phyloP scores from a whole-genome alignment of 2,113 vertebrate genomes.

The Acanthochromis polyacanthus region DNA sequence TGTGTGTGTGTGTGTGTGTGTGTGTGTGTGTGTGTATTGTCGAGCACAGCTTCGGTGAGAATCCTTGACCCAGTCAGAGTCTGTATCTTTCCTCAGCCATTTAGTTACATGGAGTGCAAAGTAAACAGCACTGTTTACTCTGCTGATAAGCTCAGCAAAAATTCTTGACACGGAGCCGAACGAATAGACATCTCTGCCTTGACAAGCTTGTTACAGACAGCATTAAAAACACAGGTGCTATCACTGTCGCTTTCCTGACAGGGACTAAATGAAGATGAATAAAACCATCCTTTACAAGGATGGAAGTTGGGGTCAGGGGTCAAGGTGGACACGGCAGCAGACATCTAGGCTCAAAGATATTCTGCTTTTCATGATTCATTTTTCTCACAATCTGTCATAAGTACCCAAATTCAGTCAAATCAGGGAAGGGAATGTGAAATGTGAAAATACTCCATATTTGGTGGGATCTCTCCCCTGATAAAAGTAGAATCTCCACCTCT shows the following conservation, averaged over 20 bases:
- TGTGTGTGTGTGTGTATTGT: too few species aligned
- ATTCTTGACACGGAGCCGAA: slow-evolving; percentile 22
- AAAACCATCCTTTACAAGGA: slow-evolving; percentile 3
- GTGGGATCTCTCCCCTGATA: neutral
- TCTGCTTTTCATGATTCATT: neutral
- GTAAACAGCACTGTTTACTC: slow-evolving; percentile 55
- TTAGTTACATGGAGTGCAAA: slow-evolving; percentile 19
- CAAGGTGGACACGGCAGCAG: neutral
- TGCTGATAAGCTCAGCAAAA: slow-evolving; percentile 45
- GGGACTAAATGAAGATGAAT: slow-evolving; percentile 17
- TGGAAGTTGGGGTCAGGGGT: slow-evolving; percentile 16
- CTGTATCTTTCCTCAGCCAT: neutral
- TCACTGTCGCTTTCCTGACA: neutral
- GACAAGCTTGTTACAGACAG: neutral
- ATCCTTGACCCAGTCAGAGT: slow-evolving; percentile 16
- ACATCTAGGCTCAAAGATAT: neutral
- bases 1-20: too few species aligned
- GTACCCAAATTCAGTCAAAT: neutral
- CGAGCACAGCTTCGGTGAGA: neutral
- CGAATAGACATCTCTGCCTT: slow-evolving; percentile 6
- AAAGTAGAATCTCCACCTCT: neutral
- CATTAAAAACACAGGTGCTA: slow-evolving; percentile 7
- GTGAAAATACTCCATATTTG: neutral
- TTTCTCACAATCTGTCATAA: neutral
- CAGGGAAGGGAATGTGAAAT: neutral